Conservation (phyloP, 2,113 vertebrate genomes). For the Ptychochromis oligacanthus region DNA sequence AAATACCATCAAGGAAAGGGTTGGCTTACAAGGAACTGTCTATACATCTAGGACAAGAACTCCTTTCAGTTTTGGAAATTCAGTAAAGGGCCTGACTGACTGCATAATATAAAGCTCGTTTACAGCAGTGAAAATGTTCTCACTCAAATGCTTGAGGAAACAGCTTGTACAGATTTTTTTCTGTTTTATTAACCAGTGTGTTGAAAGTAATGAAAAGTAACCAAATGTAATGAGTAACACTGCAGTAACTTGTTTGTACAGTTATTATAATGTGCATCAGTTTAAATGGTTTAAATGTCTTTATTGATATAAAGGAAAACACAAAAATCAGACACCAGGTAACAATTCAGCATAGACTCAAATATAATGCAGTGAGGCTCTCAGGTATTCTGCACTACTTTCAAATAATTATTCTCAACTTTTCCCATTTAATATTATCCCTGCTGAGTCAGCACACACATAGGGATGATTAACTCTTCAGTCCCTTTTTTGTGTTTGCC, state of each 20-base stretch:
- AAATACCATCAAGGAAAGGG: neutral
- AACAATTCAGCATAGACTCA: neutral
- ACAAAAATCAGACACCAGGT: neutral
- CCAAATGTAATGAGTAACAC: neutral
- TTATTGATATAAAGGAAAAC: neutral
- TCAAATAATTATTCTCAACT: neutral
- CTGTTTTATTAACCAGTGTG: neutral
- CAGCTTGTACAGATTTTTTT: neutral
- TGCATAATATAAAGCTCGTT: neutral
- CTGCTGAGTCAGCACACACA: neutral
- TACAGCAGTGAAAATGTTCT: neutral
- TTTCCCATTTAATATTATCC: neutral
- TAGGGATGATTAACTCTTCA: neutral
- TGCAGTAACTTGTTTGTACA: neutral
- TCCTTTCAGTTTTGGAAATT: neutral
- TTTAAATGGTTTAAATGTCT: neutral
- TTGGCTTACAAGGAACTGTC: rapidly evolving
- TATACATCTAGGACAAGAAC: neutral
- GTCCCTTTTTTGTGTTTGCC: neutral
- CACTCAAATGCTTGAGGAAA: rapidly evolving
- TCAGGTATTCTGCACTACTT: neutral
- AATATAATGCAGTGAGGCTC: neutral
- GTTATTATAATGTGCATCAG: neutral
- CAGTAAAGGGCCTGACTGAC: neutral
- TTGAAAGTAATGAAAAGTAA: neutral